Evolutionary conservation across 2,888 invertebrate species (phyloP), one percentile per base, ranked within the genome.

Genomic region (Atethmia centrago): DNA sequence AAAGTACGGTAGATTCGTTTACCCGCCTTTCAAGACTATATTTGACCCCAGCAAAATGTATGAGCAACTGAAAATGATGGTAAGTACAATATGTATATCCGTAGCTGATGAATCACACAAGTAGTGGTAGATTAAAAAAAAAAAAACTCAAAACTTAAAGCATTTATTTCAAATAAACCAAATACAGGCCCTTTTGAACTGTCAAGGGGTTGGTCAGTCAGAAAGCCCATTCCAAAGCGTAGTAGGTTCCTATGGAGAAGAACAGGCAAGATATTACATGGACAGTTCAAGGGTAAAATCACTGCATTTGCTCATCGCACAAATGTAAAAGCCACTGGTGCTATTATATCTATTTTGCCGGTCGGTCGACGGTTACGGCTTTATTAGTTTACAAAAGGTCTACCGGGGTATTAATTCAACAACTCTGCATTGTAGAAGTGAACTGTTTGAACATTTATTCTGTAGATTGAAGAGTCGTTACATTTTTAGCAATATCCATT

Each of bases 1-100:
- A 56, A 97, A 97, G 88, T 98, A 97, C 92, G 98, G 98, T 0
- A 95, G 95, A 80, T 98, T 98, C 90, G 96, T 97, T 45, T 98
- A 98, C 93, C 98, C 98, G 0, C 97, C 97, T 1, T 97, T 97
- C 87, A 97, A 97, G 84, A 97, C 97, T 40, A 97, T 95, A 1
- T 97, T 98, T 86, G 97, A 98, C 79, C 97, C 98, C 0, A 91
- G 93, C 16, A 96, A 97, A 71, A 95, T 97, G 84, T 90, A 95
- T 14, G 96, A 97, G 80, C 97, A 98, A 87, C 92, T 98, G 59
- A 97, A 97, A 88, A 91, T 97, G 81, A 97, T 98, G 97, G 96
- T 98, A 89, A 97, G 97, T 85, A n/a, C 19, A 25, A 36, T 0
- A n/a, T 31, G 47, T 8, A 42, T 53, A 31, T 36, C 3, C 19